Conservation (phyloP, 2,797 vertebrate genomes). For the Potorous gilbertii region DNA sequence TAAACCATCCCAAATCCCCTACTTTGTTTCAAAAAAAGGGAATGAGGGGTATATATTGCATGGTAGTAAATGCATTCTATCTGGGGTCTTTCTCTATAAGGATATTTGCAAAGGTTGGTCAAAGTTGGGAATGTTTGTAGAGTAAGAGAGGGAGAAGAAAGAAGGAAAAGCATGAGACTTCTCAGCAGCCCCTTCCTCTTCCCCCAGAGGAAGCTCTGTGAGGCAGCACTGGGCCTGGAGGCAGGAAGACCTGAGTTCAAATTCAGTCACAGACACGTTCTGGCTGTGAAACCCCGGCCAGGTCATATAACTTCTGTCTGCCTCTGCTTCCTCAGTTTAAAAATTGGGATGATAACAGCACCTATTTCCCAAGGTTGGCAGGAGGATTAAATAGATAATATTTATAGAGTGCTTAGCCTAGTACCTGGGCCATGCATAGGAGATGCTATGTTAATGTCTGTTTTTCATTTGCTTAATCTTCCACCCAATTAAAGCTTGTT, state of each 20-base stretch:
- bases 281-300: no score
- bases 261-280: no score
- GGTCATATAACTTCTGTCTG: no score
- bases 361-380: no score
- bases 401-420: not conserved
- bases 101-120: conserved; percentile 8
- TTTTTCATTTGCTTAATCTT: not conserved
- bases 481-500: not conserved
- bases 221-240: no score
- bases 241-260: no score
- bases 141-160: not conserved
- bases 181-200: not conserved
- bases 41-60: not conserved
- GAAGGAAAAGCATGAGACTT: not conserved
- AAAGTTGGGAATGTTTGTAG: not conserved
- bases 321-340: no score
- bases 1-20: not conserved
- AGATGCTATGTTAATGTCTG: not conserved
- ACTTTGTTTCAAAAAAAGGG: not conserved
- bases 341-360: no score
- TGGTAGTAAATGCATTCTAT: not conserved
- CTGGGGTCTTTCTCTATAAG: not conserved
- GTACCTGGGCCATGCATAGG: not conserved
- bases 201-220: not conserved
- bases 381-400: no score